Base-by-base conservation (phyloP, 1,140 invertebrate species). In the Piezodorus guildinii region DNA sequence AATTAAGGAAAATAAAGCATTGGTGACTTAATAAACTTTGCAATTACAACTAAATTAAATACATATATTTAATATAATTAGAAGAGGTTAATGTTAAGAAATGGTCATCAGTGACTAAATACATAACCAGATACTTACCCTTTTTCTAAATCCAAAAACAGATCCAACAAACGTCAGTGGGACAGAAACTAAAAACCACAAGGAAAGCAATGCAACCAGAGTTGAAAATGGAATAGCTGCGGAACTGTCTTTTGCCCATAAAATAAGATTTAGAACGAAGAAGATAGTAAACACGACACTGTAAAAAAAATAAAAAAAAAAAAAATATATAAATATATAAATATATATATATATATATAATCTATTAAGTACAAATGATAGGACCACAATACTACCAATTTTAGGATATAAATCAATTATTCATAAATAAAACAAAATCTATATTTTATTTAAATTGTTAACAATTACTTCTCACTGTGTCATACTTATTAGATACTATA, bases 181-280 rank as follows among this genome's bases (percentile, higher is more conserved):
- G 45, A 97, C 90, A 2, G 95, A 98, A n/a, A 99, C 91, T 63
- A 94, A 86, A 76, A 98, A 94, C 96, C 96, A 99, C 8, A 99
- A 80, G 2, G 93, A 90, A 56, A 99, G 77, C 39, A 99, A 79
- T n/a, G 93, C 95, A 43, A 98, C 74, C n/a, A 99, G 78, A n/a
- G 96, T 98, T 34, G 90, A 90, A 77, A 99, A 99, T 6, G 96
- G 95, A 19, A 98, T 85, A 43, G 96, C 92, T 8, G 94, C 96
- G 49, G 94, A 97, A 69, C 93, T 96, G 43, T 86, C 88, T 72
- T 98, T 90, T 17, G 82, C 85, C 95, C 95, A 98, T 56, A 99
- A 79, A 56, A 99, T 85, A 58, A 98, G 78, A 76, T 99, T 99
- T 83, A 98, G 88, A 14, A 96, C 78, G 74, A 99, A 98, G 79